Base-by-base conservation (phyloP, 2,888 invertebrate genomes). In the Caenorhabditis japonica region DNA sequence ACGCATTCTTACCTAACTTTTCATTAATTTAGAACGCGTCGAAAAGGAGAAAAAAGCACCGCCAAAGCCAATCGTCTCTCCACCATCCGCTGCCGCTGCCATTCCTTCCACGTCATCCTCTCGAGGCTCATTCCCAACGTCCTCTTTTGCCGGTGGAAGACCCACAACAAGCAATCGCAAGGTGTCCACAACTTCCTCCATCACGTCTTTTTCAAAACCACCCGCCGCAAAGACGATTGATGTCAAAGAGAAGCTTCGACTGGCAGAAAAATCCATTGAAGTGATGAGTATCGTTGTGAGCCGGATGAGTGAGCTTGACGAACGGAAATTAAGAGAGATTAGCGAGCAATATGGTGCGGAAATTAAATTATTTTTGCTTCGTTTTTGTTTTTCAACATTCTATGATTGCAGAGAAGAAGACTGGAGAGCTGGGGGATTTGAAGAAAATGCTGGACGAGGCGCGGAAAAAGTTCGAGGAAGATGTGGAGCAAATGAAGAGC, bases 111-210 rank as follows among this genome's bases (percentile, higher is more conserved):
- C 52, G 0, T 44, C 60, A 5, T 1, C 56, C 4, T 4, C 34
- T 27, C 43, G 52, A 21, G 47, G 43, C 5, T 15, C 30, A 13
- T 76, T 59, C 46, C 78, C 78, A 5, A 78, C 78, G 13, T 78
- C 78, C 43, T 78, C 78, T 8, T 78, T 78, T 49, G 78, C 78
- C 33, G 78, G 78, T 10, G 64, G 55, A n/a, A 62, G n/a, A 5
- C 10, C 30, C 30, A 30, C 5, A 30, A 62, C 25, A 36, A 55
- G 47, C 41, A 69, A 27, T 17, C 47, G 13, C 27, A 44, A 13
- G 15, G 10, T 60, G 15, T 59, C 75, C 3, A 27, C 34, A 15
- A 53, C 58, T 17, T 43, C 59, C 5, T 7, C 7, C 30, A 30
- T 30, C 30, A 10, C 30, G 7, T 30, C 30, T n/a, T n/a, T n/a